Evolutionary conservation across 2,797 vertebrate species (phyloP), one percentile per base, ranked within the genome.

Genomic region (Carcharodon carcharias): DNA sequence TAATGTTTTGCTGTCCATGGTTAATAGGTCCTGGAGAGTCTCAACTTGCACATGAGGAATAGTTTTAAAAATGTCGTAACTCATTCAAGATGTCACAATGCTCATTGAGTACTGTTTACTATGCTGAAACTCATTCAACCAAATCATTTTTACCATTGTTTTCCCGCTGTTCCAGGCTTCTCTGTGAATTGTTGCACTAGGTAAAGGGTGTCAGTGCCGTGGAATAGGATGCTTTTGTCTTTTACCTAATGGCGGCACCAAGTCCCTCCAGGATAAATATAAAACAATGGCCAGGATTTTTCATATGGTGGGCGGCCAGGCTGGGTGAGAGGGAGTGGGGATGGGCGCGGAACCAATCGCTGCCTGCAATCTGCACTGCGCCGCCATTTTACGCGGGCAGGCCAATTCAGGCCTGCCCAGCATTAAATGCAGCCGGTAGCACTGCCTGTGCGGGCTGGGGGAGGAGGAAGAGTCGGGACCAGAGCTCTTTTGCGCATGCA

Each of bases 51-150:
- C 63, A 94, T 7, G 16, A 50, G 92, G 65, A 94, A 69, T 8
- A 67, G 92, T 40, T 65, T 69, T 69, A 45, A 45, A 94, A 45
- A 28, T 67, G 35, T 56, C 61, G 69, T 40, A 50, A 91, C 88
- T 91, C 56, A 91, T 91, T 91, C 56, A 91, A 91, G 56, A 91
- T 91, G 88, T 16, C 54, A 61, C 4, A 91, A 63, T 91, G 88
- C 5, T 28, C 28, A 31, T 4, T 3, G 16, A 91, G 31, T 31
- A 35, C 31, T 31, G 2, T n/a, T 61, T 61, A 26, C 35, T n/a
- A 61, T 16, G 21, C 16, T 31, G 88, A 91, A 18, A 6, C 11
- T n/a, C 56, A 35, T 61, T 92, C 89, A 92, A 61, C 56, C 35
- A 7, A 35, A 61, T 50, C 40, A 85, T 85, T 85, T 85, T 85